Evolutionary conservation across 35 echinoderm and acorn worm genomes (phyloP).

Genomic region (Ophiothrix spiculata): DNA sequence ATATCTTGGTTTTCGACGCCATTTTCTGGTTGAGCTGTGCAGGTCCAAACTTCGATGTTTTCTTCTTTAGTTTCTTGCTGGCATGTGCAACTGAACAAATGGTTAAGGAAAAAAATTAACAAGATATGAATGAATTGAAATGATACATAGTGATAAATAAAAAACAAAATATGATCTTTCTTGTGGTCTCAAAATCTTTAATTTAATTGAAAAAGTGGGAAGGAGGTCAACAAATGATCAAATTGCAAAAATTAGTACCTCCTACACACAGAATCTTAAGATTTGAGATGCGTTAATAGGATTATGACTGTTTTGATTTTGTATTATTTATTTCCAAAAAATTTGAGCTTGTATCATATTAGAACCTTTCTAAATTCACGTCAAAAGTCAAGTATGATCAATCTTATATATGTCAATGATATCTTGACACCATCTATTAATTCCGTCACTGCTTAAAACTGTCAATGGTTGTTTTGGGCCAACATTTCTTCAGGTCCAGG

Average conservation of each 20-base stretch:
- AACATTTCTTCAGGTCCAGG: too few species aligned
- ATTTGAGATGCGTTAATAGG: too few species aligned
- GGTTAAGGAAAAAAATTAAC: conserved; percentile 55
- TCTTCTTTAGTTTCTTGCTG: conserved; percentile 63
- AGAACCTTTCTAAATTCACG: too few species aligned
- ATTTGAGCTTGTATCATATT: too few species aligned
- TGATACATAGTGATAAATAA: neutral
- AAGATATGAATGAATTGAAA: neutral
- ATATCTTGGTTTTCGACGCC: conserved; percentile 93
- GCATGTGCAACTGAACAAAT: conserved; percentile 60
- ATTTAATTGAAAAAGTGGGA: neutral
- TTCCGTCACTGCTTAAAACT: too few species aligned
- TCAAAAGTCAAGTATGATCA: too few species aligned
- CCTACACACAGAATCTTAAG: neutral
- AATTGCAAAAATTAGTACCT: neutral
- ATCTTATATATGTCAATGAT: too few species aligned
- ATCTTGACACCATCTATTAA: too few species aligned
- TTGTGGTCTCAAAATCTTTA: neutral
- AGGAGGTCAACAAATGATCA: neutral
- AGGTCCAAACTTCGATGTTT: conserved; percentile 44
- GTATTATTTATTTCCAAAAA: too few species aligned
- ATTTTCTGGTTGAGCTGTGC: conserved; percentile 72
- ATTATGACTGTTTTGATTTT: too few species aligned
- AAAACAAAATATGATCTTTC: neutral
- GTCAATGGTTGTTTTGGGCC: too few species aligned